Conservation (phyloP, 1,140 invertebrate species). For the Odontomachus brunneus region DNA sequence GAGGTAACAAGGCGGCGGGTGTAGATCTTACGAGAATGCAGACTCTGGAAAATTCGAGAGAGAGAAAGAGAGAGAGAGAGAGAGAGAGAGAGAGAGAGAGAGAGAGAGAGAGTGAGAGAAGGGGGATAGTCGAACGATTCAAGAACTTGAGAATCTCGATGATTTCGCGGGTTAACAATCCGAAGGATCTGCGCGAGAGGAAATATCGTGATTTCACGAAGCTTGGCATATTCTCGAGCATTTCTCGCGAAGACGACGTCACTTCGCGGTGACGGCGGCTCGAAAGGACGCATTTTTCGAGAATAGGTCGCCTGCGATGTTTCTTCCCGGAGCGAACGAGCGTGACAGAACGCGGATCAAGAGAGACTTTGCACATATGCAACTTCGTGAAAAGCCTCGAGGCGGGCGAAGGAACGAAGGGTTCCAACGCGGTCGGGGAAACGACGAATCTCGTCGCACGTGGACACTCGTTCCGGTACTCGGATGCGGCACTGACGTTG, state of each 20-base stretch:
- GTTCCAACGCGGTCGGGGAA: slow-evolving; percentile 7
- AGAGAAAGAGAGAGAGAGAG: too few relatives aligned
- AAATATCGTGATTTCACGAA: background rate
- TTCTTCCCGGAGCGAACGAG: background rate
- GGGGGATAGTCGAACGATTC: background rate
- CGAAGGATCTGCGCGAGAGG: background rate
- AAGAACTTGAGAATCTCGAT: background rate
- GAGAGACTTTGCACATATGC: background rate
- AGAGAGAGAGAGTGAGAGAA: too few relatives aligned
- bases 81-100: too few relatives aligned
- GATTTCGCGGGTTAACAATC: background rate
- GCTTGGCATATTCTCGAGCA: background rate
- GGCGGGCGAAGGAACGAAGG: too few relatives aligned
- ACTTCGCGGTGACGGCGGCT: background rate
- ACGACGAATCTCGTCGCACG: slow-evolving; percentile 30
- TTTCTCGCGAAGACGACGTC: background rate
- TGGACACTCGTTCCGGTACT: slow-evolving; percentile 36
- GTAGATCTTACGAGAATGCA: background rate
- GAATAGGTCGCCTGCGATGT: slow-evolving; percentile 8
- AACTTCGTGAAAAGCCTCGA: slow-evolving; percentile 37
- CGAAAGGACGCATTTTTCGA: background rate
- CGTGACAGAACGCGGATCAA: background rate
- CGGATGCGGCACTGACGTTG: slow-evolving; percentile 51
- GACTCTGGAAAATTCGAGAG: too few relatives aligned
- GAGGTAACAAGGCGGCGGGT: background rate